Conservation (phyloP, 2,113 vertebrate genomes). For the Cinclus mexicanus region DNA sequence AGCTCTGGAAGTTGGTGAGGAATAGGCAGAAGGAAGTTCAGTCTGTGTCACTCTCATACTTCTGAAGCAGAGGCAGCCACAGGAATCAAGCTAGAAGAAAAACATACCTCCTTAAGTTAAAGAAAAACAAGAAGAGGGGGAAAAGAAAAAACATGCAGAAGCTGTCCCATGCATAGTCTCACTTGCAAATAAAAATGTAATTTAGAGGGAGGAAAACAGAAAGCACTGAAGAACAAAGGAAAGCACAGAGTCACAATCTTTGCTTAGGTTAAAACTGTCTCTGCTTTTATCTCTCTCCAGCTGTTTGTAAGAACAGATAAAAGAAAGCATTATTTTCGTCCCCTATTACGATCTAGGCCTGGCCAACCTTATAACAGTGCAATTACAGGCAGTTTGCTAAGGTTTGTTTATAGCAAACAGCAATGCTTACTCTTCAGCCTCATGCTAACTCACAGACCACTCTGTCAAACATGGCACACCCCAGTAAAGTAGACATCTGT, state of each 20-base stretch:
- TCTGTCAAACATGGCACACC: not conserved
- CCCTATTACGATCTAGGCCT: not conserved
- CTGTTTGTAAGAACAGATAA: constrained; percentile 58
- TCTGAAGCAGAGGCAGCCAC: not conserved
- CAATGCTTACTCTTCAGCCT: constrained; percentile 24
- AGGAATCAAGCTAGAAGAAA: not conserved
- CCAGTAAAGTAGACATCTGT: not conserved
- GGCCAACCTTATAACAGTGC: constrained; percentile 9
- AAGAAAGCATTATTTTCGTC: constrained; percentile 54
- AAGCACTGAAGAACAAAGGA: constrained; percentile 14
- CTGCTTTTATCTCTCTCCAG: constrained; percentile 64
- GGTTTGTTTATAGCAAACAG: constrained; percentile 59
- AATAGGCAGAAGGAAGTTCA: not conserved
- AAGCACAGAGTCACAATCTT: constrained; percentile 8
- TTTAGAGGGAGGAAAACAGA: not conserved
- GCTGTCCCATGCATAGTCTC: not conserved
- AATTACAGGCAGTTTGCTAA: constrained; percentile 43
- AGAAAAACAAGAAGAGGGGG: fast-evolving
- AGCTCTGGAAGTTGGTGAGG: not conserved
- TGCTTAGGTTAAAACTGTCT: constrained; percentile 42
- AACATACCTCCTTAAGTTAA: not conserved
- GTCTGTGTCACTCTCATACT: not conserved
- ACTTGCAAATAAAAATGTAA: not conserved
- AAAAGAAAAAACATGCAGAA: not conserved
- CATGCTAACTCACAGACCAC: not conserved